Conservation (phyloP, 1,140 invertebrate species). For the Apis florea region DNA sequence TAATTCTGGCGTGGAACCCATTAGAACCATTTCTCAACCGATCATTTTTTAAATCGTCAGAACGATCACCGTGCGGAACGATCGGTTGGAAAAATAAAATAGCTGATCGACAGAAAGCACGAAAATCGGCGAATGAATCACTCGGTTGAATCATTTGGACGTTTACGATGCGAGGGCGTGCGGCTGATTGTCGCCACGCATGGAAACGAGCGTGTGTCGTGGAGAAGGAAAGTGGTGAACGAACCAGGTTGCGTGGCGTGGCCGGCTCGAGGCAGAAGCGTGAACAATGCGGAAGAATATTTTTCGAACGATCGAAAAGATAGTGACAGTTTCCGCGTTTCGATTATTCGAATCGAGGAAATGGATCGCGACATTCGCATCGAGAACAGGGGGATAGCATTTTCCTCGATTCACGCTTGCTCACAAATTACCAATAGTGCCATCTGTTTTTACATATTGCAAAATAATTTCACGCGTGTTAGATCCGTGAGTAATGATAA, state of each 20-base stretch:
- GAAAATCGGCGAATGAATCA: neutral
- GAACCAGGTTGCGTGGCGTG: constrained; percentile 29
- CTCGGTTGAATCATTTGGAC: constrained; percentile 5
- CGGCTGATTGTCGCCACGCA: neutral
- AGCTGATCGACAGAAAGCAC: neutral
- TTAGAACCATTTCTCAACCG: too few relatives aligned
- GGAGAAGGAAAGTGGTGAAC: constrained; percentile 49
- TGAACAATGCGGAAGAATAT: constrained; percentile 46
- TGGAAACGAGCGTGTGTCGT: constrained; percentile 9
- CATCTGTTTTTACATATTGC: too few relatives aligned
- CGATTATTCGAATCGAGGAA: neutral
- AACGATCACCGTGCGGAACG: too few relatives aligned
- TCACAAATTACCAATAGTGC: too few relatives aligned
- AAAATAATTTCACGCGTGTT: too few relatives aligned
- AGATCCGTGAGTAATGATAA: too few relatives aligned
- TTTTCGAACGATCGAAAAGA: neutral
- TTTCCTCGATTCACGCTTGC: too few relatives aligned
- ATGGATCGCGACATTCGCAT: neutral
- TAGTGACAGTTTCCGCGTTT: constrained; percentile 7
- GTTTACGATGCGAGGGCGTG: constrained; percentile 18
- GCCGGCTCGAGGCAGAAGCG: constrained; percentile 1
- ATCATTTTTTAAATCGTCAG: too few relatives aligned
- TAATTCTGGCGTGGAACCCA: too few relatives aligned
- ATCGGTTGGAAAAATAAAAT: too few relatives aligned
- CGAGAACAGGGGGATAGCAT: neutral